Evolutionary conservation across 2,888 invertebrate genomes (phyloP), one percentile per base, ranked within the genome.

Genomic region (Endotricha flammealis): DNA sequence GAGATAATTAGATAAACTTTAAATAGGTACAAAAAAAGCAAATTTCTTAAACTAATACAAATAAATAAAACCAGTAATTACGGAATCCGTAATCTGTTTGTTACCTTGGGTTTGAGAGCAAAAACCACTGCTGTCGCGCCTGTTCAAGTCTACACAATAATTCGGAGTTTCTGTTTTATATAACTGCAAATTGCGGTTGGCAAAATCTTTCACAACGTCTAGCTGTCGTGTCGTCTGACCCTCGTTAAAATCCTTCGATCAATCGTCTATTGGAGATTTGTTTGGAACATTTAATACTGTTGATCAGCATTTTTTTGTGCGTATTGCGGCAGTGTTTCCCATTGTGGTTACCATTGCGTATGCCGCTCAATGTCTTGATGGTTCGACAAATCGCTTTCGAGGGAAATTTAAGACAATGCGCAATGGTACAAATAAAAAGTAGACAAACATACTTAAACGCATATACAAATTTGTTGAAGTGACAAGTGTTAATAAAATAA

Each of bases 91-190:
- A 29, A 32, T 34, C 16, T 31, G 30, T 36, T 39, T 50, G 44
- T 42, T 60, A 58, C 59, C 60, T 65, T 48, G 48, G 38, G 40
- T 43, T 55, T 42, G 36, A 38, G 36, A 46, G 41, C 49, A 67
- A 68, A 73, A 67, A 59, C 55, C 46, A 51, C 56, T 41, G 49
- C 56, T 51, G 53, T 48, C 50, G 52, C 54, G 54, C 58, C 57
- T 52, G 53, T 48, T 36, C 41, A 68, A 77, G 68, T 77, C 70
- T 59, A 59, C 49, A 50, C 47, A 52, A 53, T 55, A 55, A 62
- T 52, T 65, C 67, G 50, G 57, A 42, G 53, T 46, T 60, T 69
- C 67, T 77, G 64, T 73, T 83, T 85, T 85, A 83, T 85, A 85
- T 82, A 82, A 81, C 73, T 57, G 44, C 48, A 47, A 59, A 60